phyloP scores from a whole-genome alignment of 2,797 vertebrate genomes.

The Lutjanus argentimaculatus region DNA sequence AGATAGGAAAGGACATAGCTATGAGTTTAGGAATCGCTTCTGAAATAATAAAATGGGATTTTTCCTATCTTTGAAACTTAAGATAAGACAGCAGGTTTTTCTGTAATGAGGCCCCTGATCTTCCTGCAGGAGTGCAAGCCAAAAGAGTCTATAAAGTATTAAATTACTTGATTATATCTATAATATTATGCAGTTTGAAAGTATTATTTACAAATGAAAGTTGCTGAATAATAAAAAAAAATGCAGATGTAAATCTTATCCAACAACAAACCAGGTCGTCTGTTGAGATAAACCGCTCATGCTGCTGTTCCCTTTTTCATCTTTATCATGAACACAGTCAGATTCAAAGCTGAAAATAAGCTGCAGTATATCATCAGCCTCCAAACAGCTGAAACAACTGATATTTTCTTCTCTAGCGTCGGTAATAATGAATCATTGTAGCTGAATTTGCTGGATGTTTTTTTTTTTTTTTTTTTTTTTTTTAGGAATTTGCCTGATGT shows the following conservation, averaged over 20 bases:
- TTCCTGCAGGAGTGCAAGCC: slow-evolving; percentile 30
- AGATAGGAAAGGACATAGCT: no score
- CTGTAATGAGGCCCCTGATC: no score
- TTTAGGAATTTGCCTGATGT: slow-evolving; percentile 56
- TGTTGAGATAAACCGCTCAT: slow-evolving; percentile 13
- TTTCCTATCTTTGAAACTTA: no score
- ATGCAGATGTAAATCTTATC: slow-evolving; percentile 32
- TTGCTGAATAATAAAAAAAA: slow-evolving; percentile 23
- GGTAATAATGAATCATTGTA: not conserved
- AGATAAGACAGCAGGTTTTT: no score
- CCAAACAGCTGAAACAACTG: slow-evolving; percentile 16
- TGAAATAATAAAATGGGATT: no score
- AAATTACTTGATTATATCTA: slow-evolving; percentile 31
- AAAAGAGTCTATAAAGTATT: slow-evolving; percentile 34
- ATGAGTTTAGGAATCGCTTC: no score
- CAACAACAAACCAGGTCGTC: slow-evolving; percentile 20
- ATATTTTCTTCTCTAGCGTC: not conserved
- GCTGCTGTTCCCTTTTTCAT: slow-evolving; percentile 26
- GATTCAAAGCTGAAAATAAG: slow-evolving; percentile 12
- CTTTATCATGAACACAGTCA: slow-evolving; percentile 24
- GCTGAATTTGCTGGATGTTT: slow-evolving; percentile 40
- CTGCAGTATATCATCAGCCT: slow-evolving; percentile 37
- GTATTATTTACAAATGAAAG: slow-evolving; percentile 35
- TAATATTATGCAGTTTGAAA: slow-evolving; percentile 37
- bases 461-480: slow-evolving; percentile 35